Evolutionary conservation across 2,113 vertebrate genomes (phyloP).

Genomic region (Oncorhynchus masou): DNA sequence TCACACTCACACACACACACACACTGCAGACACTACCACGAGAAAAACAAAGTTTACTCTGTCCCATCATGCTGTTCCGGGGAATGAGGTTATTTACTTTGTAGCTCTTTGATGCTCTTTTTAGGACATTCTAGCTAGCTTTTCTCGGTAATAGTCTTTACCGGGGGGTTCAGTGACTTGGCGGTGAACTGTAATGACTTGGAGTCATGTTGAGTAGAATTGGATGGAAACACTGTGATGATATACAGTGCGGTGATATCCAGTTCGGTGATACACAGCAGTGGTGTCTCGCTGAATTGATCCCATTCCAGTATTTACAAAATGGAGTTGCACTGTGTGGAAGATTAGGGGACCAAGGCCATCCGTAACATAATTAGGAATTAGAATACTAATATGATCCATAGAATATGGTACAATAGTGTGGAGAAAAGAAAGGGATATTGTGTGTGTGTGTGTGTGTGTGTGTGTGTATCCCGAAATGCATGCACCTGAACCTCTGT

Average conservation of each 20-base stretch:
- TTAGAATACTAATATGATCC: too few relatives aligned
- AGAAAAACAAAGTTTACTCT: neutral
- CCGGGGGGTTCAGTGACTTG: neutral
- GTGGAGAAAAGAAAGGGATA: too few relatives aligned
- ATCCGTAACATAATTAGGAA: too few relatives aligned
- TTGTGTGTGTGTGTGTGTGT: too few relatives aligned
- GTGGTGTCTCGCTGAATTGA: neutral
- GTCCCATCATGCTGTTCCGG: neutral
- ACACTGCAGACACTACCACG: too few relatives aligned
- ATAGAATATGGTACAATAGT: too few relatives aligned
- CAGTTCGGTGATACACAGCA: neutral
- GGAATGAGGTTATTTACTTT: constrained; percentile 6
- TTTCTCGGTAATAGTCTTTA: neutral
- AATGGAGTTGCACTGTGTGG: too few relatives aligned
- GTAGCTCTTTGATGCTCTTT: neutral
- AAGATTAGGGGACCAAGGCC: too few relatives aligned
- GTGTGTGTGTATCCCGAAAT: too few relatives aligned
- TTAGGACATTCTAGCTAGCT: neutral
- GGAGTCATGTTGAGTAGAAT: neutral
- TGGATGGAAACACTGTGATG: neutral
- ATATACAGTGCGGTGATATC: neutral
- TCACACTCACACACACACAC: too few relatives aligned
- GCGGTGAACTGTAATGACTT: neutral
- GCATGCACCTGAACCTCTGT: too few relatives aligned
- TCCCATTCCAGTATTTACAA: neutral